A percentile compares a stretch with the other conserved stretches of the same genome.
Conservation (phyloP, 2,113 vertebrate species). For the Vulpes vulpes region DNA sequence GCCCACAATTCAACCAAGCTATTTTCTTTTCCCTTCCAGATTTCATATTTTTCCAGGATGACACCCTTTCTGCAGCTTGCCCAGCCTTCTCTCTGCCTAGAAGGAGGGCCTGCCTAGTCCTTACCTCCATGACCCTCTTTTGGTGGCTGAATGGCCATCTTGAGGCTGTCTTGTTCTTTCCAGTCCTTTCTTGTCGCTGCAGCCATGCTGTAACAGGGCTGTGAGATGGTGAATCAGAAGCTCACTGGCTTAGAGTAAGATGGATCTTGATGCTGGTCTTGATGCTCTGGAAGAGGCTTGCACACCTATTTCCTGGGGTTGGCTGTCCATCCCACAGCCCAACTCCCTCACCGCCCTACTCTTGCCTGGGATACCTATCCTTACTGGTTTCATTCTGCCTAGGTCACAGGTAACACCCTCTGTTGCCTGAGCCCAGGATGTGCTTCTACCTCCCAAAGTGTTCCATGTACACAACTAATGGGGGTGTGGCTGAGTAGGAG, state of each 20-base stretch:
- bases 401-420: neutral
- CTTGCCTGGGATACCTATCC: fast-evolving
- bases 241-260: neutral
- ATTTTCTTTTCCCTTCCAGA: neutral
- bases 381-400: neutral
- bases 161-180: neutral
- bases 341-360: no score
- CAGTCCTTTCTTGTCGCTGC: neutral
- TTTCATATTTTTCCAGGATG: neutral
- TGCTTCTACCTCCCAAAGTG: neutral
- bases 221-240: no score
- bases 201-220: neutral
- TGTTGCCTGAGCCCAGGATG: no score
- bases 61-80: neutral
- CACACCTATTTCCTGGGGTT: neutral
- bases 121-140: neutral
- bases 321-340: neutral
- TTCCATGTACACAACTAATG: neutral
- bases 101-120: neutral
- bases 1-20: neutral
- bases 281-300: neutral
- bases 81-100: neutral
- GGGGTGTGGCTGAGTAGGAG: neutral
- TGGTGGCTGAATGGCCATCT: neutral
- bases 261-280: neutral